Percentiles rank a stretch among this genome's conserved stretches.
Conservation (phyloP, 2,113 vertebrate genomes). For the Paramormyrops kingsleyae region DNA sequence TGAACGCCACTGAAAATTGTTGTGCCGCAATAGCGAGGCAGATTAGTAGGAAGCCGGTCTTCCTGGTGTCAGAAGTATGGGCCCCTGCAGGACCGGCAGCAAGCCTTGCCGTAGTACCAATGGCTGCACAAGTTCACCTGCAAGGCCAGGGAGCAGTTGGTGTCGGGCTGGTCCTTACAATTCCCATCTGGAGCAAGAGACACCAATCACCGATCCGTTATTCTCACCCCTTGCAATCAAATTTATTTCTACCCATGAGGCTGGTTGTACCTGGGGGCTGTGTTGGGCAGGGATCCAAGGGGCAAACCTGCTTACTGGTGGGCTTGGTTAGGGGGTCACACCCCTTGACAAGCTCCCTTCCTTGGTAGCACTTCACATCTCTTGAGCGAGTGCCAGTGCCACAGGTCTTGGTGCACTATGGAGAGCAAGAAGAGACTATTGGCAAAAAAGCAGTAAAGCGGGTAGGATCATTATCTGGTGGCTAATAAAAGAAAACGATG, state of each 20-base stretch:
- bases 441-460: neutral
- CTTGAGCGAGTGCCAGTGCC: slow-evolving; percentile 85
- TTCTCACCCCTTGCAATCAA: neutral
- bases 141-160: slow-evolving; percentile 91
- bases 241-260: neutral
- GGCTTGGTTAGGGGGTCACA: slow-evolving; percentile 89
- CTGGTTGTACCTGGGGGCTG: slow-evolving; percentile 79
- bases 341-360: slow-evolving; percentile 81
- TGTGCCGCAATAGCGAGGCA: too few relatives aligned
- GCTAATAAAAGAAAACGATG: neutral
- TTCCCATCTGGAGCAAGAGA: slow-evolving; percentile 72
- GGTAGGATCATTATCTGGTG: neutral
- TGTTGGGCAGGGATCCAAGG: slow-evolving; percentile 86
- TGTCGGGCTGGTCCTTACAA: slow-evolving; percentile 90
- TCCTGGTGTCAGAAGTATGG: slow-evolving; percentile 35
- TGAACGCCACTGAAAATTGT: slow-evolving; percentile 11
- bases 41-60: neutral
- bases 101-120: slow-evolving; percentile 98
- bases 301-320: slow-evolving; percentile 85
- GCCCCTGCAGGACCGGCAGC: slow-evolving; percentile 84
- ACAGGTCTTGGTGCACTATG: slow-evolving; percentile 90
- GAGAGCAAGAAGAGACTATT: neutral
- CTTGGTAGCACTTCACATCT: slow-evolving; percentile 94
- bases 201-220: neutral
- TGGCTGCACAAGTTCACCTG: slow-evolving; percentile 95